phyloP scores from a whole-genome alignment of 2,797 vertebrate species.

The Intellagama lesueurii region DNA sequence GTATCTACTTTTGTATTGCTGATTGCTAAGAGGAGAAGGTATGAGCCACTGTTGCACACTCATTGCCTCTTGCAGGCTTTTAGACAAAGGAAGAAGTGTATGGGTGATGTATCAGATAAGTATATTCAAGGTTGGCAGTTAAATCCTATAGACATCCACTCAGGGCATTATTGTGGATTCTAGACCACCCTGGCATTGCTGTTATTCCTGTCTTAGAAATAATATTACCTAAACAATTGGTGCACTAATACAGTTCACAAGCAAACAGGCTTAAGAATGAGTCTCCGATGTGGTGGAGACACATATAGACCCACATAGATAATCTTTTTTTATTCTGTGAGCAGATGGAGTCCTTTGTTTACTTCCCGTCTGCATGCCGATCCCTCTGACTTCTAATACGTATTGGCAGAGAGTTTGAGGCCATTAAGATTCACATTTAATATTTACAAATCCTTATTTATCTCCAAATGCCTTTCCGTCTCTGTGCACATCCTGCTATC shows the following conservation, averaged over 20 bases:
- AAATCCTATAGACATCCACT: background rate
- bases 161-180: background rate
- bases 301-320: background rate
- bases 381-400: slow-evolving; percentile 17
- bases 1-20: background rate
- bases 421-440: slow-evolving; percentile 46
- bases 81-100: background rate
- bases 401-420: slow-evolving; percentile 25
- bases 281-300: background rate
- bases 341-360: background rate
- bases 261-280: background rate
- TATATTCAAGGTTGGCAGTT: background rate
- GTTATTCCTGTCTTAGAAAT: background rate
- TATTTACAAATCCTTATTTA: slow-evolving; percentile 48
- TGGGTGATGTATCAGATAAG: background rate
- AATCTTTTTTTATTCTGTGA: slow-evolving; percentile 2
- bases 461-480: background rate
- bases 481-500: background rate
- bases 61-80: background rate
- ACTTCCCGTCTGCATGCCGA: slow-evolving; percentile 2
- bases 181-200: background rate
- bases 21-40: background rate
- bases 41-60: background rate
- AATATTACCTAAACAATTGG: too few relatives aligned
- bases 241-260: too few relatives aligned